phyloP scores from a whole-genome alignment of 2,888 invertebrate species.

The Fabriciana adippe region DNA sequence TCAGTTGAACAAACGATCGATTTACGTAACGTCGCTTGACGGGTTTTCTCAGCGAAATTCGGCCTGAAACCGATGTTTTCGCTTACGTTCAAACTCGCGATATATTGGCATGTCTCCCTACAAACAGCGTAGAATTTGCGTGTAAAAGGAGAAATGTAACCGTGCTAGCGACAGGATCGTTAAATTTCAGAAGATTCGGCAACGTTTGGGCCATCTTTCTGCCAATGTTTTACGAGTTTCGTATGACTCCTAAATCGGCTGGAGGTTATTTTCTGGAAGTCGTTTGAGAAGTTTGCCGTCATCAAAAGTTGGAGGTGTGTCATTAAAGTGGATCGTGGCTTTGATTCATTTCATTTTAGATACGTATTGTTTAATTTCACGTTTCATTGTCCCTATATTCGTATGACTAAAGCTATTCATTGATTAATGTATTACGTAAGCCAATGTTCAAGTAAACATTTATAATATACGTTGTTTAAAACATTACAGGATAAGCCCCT shows the following conservation, averaged over 20 bases:
- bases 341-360: slow-evolving; percentile 44
- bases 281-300: slow-evolving; percentile 70
- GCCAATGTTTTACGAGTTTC: slow-evolving; percentile 72
- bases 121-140: slow-evolving; percentile 65
- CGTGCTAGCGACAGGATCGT: slow-evolving; percentile 66
- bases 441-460: not conserved
- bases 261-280: slow-evolving; percentile 65
- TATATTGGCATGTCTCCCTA: slow-evolving; percentile 62
- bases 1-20: slow-evolving; percentile 73
- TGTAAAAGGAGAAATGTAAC: slow-evolving; percentile 69
- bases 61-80: slow-evolving; percentile 55
- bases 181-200: slow-evolving; percentile 65
- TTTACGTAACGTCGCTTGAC: slow-evolving; percentile 67
- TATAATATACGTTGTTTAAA: slow-evolving; percentile 40
- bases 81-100: slow-evolving; percentile 58
- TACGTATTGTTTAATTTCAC: slow-evolving; percentile 16
- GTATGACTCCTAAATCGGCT: slow-evolving; percentile 68
- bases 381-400: slow-evolving; percentile 17
- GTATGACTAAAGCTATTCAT: slow-evolving; percentile 24
- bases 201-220: slow-evolving; percentile 57
- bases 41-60: slow-evolving; percentile 55
- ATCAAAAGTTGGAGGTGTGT: slow-evolving; percentile 61
- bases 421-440: not conserved
- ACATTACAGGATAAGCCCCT: slow-evolving; percentile 47
- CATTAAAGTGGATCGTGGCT: slow-evolving; percentile 52